Percentiles rank a stretch among this genome's conserved stretches.
phyloP scores from a whole-genome alignment of 2,888 invertebrate species.

The Drosophila pullipes region DNA sequence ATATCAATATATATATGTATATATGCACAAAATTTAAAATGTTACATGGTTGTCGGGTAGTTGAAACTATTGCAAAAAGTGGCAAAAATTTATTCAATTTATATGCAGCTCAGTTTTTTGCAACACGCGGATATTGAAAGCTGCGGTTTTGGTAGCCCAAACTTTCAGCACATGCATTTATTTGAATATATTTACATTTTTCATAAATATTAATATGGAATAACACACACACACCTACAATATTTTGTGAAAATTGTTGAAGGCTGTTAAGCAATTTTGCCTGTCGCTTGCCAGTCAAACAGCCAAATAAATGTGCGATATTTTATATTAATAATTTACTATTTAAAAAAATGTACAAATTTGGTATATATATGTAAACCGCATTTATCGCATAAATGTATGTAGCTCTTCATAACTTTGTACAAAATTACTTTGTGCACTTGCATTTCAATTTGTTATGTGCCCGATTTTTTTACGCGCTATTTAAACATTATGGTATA shows the following conservation, averaged over 20 bases:
- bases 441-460: constrained; percentile 67
- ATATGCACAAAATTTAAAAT: not conserved
- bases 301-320: constrained; percentile 37
- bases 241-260: constrained; percentile 65
- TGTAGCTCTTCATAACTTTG: constrained; percentile 57
- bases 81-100: constrained; percentile 51
- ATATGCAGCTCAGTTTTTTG: constrained; percentile 25
- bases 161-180: constrained; percentile 57
- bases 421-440: constrained; percentile 67
- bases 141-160: constrained; percentile 63
- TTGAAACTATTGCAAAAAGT: constrained; percentile 44
- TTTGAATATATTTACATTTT: constrained; percentile 66
- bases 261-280: constrained; percentile 70
- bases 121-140: constrained; percentile 71
- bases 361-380: constrained; percentile 23
- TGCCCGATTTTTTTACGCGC: constrained; percentile 39
- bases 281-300: constrained; percentile 47
- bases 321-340: constrained; percentile 72
- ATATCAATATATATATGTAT: constrained; percentile 30
- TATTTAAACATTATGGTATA: constrained; percentile 23
- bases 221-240: constrained; percentile 5
- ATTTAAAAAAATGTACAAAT: constrained; percentile 48
- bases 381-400: constrained; percentile 26
- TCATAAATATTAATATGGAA: constrained; percentile 74
- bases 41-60: not conserved